Evolutionary conservation across 2,113 vertebrate species (phyloP).

Genomic region (Myanophis thanlyinensis): DNA sequence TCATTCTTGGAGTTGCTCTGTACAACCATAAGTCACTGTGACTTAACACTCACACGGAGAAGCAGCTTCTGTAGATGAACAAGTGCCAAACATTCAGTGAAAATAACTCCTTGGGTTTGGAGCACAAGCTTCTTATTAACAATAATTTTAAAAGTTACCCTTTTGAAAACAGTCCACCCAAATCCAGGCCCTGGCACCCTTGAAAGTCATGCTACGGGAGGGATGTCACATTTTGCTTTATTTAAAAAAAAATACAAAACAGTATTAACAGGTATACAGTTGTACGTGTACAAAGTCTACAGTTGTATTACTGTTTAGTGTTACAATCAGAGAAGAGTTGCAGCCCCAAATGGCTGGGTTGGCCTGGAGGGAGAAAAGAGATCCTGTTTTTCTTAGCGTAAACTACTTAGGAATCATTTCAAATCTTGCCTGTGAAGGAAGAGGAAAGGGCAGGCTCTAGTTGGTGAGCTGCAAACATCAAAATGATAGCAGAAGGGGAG

Average conservation of each 20-base stretch:
- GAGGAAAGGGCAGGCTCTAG: background rate
- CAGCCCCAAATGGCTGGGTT: background rate
- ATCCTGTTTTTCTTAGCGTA: background rate
- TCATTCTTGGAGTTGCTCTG: background rate
- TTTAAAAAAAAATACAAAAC: conserved; percentile 19
- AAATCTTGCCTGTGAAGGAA: background rate
- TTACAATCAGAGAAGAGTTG: background rate
- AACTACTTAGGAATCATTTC: background rate
- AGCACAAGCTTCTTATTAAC: background rate
- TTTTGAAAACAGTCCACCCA: background rate
- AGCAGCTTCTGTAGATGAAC: background rate
- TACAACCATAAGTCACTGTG: background rate
- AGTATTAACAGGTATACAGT: conserved; percentile 20
- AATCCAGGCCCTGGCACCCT: background rate
- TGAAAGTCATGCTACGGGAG: background rate
- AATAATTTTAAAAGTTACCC: background rate
- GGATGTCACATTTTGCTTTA: background rate
- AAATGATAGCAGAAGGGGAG: background rate
- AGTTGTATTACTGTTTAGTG: background rate
- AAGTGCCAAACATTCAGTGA: background rate
- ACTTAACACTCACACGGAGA: background rate
- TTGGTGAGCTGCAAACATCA: background rate
- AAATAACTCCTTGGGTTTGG: background rate
- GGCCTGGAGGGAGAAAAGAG: too few relatives aligned
- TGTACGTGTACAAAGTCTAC: conserved; percentile 9